These are phyloP conservation scores for Thunnus albacares DNA, from an alignment of 2,797 vertebrate species.

Conservation along the genomic window DNA sequence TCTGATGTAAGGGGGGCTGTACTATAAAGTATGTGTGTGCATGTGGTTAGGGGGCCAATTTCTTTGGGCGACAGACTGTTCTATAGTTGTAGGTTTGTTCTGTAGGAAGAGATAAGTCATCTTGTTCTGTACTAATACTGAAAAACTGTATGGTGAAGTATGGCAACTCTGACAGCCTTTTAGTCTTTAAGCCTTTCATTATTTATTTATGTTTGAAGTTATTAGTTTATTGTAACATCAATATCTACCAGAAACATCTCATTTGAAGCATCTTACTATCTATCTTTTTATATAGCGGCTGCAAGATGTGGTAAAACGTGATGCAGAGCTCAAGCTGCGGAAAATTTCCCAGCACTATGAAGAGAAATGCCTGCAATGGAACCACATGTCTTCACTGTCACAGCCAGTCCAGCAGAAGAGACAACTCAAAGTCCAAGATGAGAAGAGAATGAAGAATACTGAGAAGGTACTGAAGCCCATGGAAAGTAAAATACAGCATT, in stretches of 20 bases:
- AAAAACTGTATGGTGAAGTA: background rate
- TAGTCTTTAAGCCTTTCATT: background rate
- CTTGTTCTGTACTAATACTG: background rate
- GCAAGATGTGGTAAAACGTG: slow-evolving; percentile 82
- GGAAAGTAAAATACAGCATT: background rate
- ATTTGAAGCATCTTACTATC: slow-evolving; percentile 10
- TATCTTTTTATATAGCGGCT: slow-evolving; percentile 79
- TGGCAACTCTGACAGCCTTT: background rate
- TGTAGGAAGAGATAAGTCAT: background rate
- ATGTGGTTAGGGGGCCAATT: background rate
- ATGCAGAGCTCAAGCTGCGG: slow-evolving; percentile 86
- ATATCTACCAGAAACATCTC: background rate
- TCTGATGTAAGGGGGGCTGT: slow-evolving; percentile 83
- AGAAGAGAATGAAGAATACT: slow-evolving; percentile 78
- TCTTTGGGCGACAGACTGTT: background rate
- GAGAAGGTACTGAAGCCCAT: slow-evolving; percentile 81
- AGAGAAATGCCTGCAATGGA: slow-evolving; percentile 77
- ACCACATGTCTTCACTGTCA: slow-evolving; percentile 65
- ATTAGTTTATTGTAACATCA: background rate
- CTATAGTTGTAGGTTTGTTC: slow-evolving; percentile 6
- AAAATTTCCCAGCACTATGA: slow-evolving; percentile 86
- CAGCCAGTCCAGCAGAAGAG: slow-evolving; percentile 78
- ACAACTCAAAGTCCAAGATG: slow-evolving; percentile 78
- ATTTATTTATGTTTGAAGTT: background rate
- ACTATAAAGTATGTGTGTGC: background rate